Conservation (phyloP, 2,888 invertebrate species). For the Dasypolia templi region DNA sequence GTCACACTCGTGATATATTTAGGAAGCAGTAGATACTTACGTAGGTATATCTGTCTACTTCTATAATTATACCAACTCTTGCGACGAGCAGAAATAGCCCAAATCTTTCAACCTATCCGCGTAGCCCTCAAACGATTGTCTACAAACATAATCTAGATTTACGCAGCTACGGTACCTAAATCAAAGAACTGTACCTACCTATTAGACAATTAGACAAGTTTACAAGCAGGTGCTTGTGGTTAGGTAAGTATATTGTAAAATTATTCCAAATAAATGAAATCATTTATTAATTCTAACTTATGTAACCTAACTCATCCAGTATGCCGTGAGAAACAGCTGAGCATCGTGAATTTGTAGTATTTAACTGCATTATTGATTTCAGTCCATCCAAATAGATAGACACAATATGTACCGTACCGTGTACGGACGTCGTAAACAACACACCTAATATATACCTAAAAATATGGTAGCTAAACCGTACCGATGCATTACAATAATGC, state of each 20-base stretch:
- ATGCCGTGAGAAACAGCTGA: neutral
- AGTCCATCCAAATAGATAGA: neutral
- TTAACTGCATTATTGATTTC: neutral
- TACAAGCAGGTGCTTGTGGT: neutral
- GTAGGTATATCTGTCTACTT: constrained; percentile 77
- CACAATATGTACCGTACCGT: neutral
- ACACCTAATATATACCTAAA: neutral
- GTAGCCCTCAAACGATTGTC: constrained; percentile 59
- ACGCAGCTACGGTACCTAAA: constrained; percentile 10
- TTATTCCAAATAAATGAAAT: neutral
- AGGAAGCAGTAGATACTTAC: constrained; percentile 75
- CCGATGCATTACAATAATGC: neutral
- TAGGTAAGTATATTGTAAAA: neutral
- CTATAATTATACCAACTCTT: constrained; percentile 80
- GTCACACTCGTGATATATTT: constrained; percentile 76
- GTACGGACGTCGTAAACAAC: too few relatives aligned
- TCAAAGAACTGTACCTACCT: neutral
- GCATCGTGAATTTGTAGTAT: neutral
- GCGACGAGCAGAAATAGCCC: constrained; percentile 78
- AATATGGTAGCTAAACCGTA: neutral
- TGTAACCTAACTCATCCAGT: neutral
- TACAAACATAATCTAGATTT: constrained; percentile 32
- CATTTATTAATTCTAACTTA: neutral
- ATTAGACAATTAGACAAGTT: too few relatives aligned
- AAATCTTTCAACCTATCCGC: constrained; percentile 66